Base-by-base conservation (phyloP, 2,888 invertebrate genomes). In the Mesochorus sp. region DNA sequence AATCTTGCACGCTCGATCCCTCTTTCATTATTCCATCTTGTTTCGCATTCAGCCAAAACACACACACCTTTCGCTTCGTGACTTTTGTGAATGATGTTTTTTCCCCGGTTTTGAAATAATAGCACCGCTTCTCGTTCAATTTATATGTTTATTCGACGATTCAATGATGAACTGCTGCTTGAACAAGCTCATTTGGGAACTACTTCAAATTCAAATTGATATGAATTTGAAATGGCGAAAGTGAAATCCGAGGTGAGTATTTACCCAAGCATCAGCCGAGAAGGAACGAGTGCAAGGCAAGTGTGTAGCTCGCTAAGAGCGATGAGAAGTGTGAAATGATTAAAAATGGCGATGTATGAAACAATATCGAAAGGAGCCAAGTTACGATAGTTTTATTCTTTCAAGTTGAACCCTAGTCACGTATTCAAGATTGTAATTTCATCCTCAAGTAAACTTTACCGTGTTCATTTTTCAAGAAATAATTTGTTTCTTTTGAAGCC, bases 291-390 rank as follows among this genome's bases (percentile, higher is more conserved):
- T 42, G 37, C 6, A 42, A 49, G 37, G 34, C 42, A 59, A 59
- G 37, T 73, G 64, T n/a, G n/a, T n/a, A 57, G 28, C 57, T 47
- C 39, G 28, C 51, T 3, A 2, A 53, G 28, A 49, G 24, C 19
- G 42, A 47, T 39, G 62, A 64, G 31, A 66, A 49, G 12, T 55
- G 24, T 14, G 51, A 51, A 42, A 21, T 61, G 42, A 74, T 59
- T 74, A 57, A 53, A 61, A 55, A 75, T 59, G 24, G 37, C 64
- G 59, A 57, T 34, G 66, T 57, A 44, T 42, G 26, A 71, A 71
- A 72, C 34, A 34, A 72, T 51, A 49, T 59, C 70, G 42, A 28
- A 51, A 8, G 55, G 14, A 71, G 44, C 4, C 53, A n/a, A 21
- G 19, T 19, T 21, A 49, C 24, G 24, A 64, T 6, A 34, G 19